phyloP scores from a whole-genome alignment of 1,140 invertebrate genomes.

The Watersipora subatra region DNA sequence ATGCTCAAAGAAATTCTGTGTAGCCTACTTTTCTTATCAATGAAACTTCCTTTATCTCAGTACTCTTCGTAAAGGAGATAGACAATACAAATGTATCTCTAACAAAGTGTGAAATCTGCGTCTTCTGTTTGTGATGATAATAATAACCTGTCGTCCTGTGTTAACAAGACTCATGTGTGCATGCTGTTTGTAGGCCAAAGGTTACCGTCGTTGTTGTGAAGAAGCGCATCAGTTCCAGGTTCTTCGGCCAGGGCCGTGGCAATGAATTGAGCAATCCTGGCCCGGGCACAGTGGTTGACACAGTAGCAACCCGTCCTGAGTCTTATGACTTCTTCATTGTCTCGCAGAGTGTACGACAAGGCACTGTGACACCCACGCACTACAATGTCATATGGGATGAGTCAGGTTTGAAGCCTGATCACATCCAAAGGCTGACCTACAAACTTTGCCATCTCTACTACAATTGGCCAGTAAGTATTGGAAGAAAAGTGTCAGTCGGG shows the following conservation, averaged over 20 bases:
- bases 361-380: conserved; percentile 63
- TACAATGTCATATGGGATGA: conserved; percentile 61
- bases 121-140: no score
- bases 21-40: no score
- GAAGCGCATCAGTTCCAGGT: conserved; percentile 71
- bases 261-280: conserved; percentile 19
- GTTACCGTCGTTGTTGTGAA: conserved; percentile 69
- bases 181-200: conserved; percentile 42
- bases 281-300: conserved; percentile 70
- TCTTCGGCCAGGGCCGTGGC: conserved; percentile 34
- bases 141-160: no score
- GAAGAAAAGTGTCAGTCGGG: no score
- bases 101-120: no score
- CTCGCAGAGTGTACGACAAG: conserved; percentile 57
- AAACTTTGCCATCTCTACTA: conserved; percentile 70
- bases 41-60: no score
- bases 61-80: no score
- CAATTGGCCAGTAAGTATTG: conserved; percentile 56
- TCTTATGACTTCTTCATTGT: conserved; percentile 67
- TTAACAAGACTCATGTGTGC: no score
- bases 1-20: no score
- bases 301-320: conserved; percentile 61
- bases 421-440: conserved; percentile 62
- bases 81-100: no score
- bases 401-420: conserved; percentile 48